These are phyloP conservation scores for Seriola dumerili DNA, from an alignment of 2,113 vertebrate species.

Conservation along the genomic window DNA sequence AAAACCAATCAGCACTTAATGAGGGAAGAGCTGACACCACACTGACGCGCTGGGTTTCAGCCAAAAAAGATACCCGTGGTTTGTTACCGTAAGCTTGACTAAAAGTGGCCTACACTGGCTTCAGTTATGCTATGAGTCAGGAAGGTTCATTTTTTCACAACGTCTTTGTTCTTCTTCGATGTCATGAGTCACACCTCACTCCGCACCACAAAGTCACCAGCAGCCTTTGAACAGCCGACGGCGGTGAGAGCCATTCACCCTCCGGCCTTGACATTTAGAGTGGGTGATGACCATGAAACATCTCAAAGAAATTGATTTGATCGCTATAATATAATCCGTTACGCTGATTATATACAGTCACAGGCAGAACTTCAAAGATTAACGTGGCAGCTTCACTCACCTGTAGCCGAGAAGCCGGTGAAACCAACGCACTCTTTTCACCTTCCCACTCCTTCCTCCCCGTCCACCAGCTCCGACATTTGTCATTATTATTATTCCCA, in stretches of 20 bases:
- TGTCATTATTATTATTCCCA: conserved; percentile 42
- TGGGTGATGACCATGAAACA: neutral
- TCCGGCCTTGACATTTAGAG: conserved; percentile 3
- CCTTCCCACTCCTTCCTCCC: conserved; percentile 50
- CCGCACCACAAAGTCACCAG: neutral
- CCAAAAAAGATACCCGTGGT: too few relatives aligned
- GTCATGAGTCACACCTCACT: neutral
- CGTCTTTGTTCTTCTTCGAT: neutral
- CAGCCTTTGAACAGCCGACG: neutral
- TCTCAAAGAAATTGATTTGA: neutral
- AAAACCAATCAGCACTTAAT: neutral
- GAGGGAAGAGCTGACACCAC: too few relatives aligned
- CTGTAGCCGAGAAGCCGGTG: conserved; percentile 74
- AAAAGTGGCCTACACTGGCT: neutral
- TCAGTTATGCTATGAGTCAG: neutral
- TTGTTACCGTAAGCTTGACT: neutral
- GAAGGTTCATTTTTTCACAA: neutral
- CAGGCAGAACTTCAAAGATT: conserved; percentile 1
- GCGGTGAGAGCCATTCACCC: neutral
- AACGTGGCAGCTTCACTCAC: conserved; percentile 57
- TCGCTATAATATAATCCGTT: neutral
- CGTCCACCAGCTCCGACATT: conserved; percentile 37
- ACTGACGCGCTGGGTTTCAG: too few relatives aligned
- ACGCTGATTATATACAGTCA: neutral
- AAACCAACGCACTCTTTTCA: conserved; percentile 66